Base-by-base conservation (phyloP, 2,113 vertebrate genomes). In the Hiodon tergisus region DNA sequence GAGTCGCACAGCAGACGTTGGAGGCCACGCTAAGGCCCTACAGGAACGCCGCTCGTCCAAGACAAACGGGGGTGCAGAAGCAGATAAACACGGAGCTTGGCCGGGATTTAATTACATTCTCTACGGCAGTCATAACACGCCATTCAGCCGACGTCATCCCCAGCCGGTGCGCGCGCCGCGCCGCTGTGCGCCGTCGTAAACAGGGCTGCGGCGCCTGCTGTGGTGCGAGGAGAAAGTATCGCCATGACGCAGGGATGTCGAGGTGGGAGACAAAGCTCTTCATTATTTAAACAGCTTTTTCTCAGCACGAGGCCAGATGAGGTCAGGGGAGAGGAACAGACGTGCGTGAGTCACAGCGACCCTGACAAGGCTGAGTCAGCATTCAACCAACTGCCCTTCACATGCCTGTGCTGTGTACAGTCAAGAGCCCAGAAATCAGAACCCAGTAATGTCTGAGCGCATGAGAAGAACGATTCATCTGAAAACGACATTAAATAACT, bases 331-430 rank as follows among this genome's bases (percentile, higher is more conserved):
- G 6, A 48, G 62, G 10, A 46, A 10, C 17, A 6, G 7, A 14
- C 16, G 4, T 8, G 6, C 16, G 31, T 66, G 63, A 66, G 63
- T 66, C 63, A 66, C 46, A 2, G 46, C 62, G 2, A 11, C 31
- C 7, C 31, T 66, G 46, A 66, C 63, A 65, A 2, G 63, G 63
- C 46, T 66, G 63, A 66, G 63, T 66, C 63, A 66, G 31, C 31
- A 31, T 31, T 31, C 8, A 16, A 62, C 8, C 63, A 66, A 17
- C 63, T 66, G 63, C 63, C 31, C 31, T 48, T 11, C 31, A 11
- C 31, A 4, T 8, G 48, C 63, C 46, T 14, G 13, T 3, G 59
- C 59, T 31, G 59, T 61, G 59, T n/a, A 11, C 13, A 16, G 3
- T n/a, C 4, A 16, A 4, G 14, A 61, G 59, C 59, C 31, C 31